phyloP scores from a whole-genome alignment of 92 coral and sea anemone genomes.

The Porites divaricata region DNA sequence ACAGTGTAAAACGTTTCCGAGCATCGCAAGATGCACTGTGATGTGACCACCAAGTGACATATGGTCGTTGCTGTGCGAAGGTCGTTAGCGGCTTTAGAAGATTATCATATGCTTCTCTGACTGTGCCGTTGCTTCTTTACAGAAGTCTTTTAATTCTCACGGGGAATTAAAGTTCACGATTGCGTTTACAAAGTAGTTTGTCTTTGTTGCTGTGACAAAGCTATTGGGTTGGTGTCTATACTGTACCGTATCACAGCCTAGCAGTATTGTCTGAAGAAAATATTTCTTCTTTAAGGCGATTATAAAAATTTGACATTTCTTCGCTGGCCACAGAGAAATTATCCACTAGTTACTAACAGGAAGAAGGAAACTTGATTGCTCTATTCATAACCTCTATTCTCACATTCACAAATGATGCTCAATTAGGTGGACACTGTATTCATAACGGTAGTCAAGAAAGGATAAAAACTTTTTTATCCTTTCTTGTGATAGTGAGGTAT shows the following conservation, averaged over 20 bases:
- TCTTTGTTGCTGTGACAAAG: not conserved
- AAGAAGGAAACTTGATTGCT: no score
- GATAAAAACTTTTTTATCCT: no score
- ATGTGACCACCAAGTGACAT: not conserved
- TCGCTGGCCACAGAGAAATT: no score
- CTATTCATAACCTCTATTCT: no score
- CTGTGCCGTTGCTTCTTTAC: slow-evolving; percentile 1
- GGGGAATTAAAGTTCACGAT: slow-evolving; percentile 1
- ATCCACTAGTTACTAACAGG: no score
- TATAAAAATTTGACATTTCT: no score
- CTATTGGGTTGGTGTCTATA: not conserved
- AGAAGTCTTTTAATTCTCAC: slow-evolving; percentile 28
- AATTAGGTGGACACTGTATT: no score
- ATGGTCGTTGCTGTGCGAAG: slow-evolving; percentile 30
- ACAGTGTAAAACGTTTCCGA: not conserved
- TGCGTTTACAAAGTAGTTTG: not conserved
- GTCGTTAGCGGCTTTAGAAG: slow-evolving; percentile 21
- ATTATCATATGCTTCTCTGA: slow-evolving; percentile 36
- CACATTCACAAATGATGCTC: no score
- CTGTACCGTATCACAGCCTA: no score
- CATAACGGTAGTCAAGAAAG: no score
- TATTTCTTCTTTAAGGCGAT: not conserved
- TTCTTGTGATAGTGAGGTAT: no score
- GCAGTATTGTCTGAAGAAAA: not conserved
- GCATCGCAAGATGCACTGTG: slow-evolving; percentile 5